Percentiles rank a stretch among this genome's conserved stretches.
These are phyloP conservation scores for Anomalospiza imberbis DNA, from an alignment of 2,797 vertebrate species.

Conservation along the genomic window DNA sequence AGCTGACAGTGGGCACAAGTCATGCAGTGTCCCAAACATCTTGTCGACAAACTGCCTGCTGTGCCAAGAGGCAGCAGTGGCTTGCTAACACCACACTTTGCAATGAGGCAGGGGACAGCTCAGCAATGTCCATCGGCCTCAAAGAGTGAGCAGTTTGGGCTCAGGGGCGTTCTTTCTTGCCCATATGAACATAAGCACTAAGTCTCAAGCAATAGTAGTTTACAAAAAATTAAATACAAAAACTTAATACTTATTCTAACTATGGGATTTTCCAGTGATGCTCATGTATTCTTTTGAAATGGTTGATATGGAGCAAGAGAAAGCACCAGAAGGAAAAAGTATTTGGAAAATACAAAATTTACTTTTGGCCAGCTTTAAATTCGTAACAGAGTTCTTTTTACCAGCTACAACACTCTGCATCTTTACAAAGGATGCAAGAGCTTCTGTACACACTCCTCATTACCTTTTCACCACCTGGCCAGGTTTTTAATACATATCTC, in stretches of 20 bases:
- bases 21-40: accelerated
- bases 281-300: background rate
- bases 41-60: background rate
- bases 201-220: background rate
- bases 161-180: background rate
- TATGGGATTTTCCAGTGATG: accelerated
- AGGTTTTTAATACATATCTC: accelerated
- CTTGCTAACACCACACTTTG: background rate
- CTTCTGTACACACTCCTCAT: background rate
- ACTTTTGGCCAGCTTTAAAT: background rate
- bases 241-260: background rate
- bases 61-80: background rate
- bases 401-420: background rate
- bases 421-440: background rate
- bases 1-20: background rate
- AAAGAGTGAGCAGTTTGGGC: background rate
- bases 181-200: background rate
- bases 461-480: background rate
- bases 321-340: background rate
- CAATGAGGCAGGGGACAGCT: background rate
- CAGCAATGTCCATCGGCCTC: accelerated
- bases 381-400: background rate
- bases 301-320: accelerated
- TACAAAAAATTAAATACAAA: background rate
- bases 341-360: background rate